phyloP scores from a whole-genome alignment of 2,888 invertebrate species.

The Drosophila pullipes region DNA sequence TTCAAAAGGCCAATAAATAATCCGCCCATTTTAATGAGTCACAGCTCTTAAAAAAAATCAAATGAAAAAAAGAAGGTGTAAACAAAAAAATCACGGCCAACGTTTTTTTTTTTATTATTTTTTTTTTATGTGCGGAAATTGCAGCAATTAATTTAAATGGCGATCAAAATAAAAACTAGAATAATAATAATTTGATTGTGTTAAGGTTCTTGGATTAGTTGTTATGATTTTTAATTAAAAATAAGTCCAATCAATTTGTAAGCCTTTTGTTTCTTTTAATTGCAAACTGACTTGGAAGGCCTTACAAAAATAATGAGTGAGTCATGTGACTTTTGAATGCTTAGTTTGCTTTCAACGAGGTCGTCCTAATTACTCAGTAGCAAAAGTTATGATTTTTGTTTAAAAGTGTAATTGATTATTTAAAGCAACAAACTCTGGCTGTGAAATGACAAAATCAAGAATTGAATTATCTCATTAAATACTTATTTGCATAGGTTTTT shows the following conservation, averaged over 20 bases:
- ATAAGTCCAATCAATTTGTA: slow-evolving; percentile 30
- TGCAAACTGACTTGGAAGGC: slow-evolving; percentile 16
- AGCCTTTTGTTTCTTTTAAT: slow-evolving; percentile 28
- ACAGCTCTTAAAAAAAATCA: slow-evolving; percentile 19
- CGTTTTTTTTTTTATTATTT: neutral
- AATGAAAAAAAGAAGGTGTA: slow-evolving; percentile 18
- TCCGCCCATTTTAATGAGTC: slow-evolving; percentile 49
- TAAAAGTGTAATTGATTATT: neutral
- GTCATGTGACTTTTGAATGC: slow-evolving; percentile 14
- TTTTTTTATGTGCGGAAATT: slow-evolving; percentile 50
- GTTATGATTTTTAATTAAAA: slow-evolving; percentile 13
- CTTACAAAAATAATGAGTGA: slow-evolving; percentile 12
- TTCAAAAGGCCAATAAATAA: slow-evolving; percentile 62
- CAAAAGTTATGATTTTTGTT: neutral
- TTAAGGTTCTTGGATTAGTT: slow-evolving; percentile 10
- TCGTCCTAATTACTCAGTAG: slow-evolving; percentile 16
- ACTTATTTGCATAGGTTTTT: neutral
- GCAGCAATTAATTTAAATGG: slow-evolving; percentile 57
- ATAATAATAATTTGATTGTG: slow-evolving; percentile 37
- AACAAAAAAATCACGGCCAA: slow-evolving; percentile 4
- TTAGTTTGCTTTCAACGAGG: slow-evolving; percentile 27
- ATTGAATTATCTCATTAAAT: neutral
- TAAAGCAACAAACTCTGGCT: too few species aligned
- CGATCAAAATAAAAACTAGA: slow-evolving; percentile 19
- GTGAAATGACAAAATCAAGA: neutral